Conservation (phyloP, 1,140 invertebrate species). For the Goniozus legneri region DNA sequence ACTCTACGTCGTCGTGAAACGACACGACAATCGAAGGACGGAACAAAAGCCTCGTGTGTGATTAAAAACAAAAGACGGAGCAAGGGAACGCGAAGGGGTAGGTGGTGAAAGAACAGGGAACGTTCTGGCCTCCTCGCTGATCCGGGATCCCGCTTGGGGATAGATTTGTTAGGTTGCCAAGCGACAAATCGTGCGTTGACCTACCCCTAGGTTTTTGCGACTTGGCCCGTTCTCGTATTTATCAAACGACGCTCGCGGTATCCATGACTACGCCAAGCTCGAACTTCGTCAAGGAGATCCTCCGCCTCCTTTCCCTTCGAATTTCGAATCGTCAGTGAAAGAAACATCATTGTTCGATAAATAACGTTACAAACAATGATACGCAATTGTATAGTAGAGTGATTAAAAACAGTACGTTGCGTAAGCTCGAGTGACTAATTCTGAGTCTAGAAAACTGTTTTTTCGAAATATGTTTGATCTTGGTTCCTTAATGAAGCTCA, state of each 20-base stretch:
- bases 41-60: constrained; percentile 37
- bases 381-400: too few relatives aligned
- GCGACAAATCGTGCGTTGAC: constrained; percentile 44
- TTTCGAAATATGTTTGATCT: too few relatives aligned
- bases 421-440: too few relatives aligned
- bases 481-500: background rate
- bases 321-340: background rate
- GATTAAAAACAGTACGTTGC: too few relatives aligned
- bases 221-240: background rate
- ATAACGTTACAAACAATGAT: background rate
- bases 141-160: constrained; percentile 30
- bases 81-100: background rate
- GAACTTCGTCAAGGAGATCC: constrained; percentile 19
- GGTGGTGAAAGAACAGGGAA: constrained; percentile 15
- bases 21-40: constrained; percentile 34
- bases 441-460: too few relatives aligned
- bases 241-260: constrained; percentile 15
- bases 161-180: constrained; percentile 46
- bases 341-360: background rate
- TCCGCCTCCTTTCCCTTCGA: constrained; percentile 14
- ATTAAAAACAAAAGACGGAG: constrained; percentile 34
- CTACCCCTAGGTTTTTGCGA: constrained; percentile 31
- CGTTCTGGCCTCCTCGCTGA: constrained; percentile 29
- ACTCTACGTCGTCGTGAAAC: background rate
- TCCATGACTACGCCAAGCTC: constrained; percentile 26